Conservation (phyloP, 37 sponge, comb jelly and placozoan species). For the Chondrilla cf. caribensis region DNA sequence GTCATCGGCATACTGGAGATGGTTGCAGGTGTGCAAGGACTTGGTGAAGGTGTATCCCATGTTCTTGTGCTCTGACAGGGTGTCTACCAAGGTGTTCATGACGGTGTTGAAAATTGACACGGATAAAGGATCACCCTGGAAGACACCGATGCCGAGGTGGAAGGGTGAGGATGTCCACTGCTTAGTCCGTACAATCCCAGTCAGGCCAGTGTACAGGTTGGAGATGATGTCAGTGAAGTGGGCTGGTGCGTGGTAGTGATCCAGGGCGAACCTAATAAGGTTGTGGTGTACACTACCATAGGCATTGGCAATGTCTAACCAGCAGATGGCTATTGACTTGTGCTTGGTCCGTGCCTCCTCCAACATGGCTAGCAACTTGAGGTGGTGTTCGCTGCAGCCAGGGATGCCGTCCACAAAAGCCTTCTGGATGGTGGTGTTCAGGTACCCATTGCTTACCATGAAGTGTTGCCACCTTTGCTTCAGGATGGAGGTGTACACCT, state of each 20-base stretch:
- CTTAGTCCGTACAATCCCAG: conserved; percentile 11
- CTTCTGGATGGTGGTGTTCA: conserved; percentile 27
- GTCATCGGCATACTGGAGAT: conserved; percentile 34
- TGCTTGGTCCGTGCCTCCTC: conserved; percentile 24
- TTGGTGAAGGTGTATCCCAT: conserved; percentile 4
- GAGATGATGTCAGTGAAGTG: neutral
- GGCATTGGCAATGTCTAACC: conserved; percentile 42
- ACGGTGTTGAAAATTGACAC: conserved; percentile 32
- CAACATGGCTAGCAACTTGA: conserved; percentile 2
- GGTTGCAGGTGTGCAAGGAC: neutral
- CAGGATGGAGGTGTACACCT: conserved; percentile 3
- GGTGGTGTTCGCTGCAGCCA: conserved; percentile 36
- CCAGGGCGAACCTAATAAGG: conserved; percentile 28
- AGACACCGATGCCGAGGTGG: conserved; percentile 11
- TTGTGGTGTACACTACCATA: conserved; percentile 41
- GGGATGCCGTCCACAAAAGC: conserved; percentile 12
- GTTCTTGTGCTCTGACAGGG: neutral
- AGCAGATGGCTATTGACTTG: conserved; percentile 5
- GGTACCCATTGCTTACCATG: conserved; percentile 25
- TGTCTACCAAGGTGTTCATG: conserved; percentile 26
- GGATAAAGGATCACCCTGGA: conserved; percentile 45
- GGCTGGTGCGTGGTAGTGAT: conserved; percentile 30
- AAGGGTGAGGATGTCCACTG: conserved; percentile 21
- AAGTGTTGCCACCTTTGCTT: conserved; percentile 15
- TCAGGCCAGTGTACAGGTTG: conserved; percentile 15